Base-by-base conservation (phyloP, 2,797 vertebrate species). In the Benthosema pterotum region DNA sequence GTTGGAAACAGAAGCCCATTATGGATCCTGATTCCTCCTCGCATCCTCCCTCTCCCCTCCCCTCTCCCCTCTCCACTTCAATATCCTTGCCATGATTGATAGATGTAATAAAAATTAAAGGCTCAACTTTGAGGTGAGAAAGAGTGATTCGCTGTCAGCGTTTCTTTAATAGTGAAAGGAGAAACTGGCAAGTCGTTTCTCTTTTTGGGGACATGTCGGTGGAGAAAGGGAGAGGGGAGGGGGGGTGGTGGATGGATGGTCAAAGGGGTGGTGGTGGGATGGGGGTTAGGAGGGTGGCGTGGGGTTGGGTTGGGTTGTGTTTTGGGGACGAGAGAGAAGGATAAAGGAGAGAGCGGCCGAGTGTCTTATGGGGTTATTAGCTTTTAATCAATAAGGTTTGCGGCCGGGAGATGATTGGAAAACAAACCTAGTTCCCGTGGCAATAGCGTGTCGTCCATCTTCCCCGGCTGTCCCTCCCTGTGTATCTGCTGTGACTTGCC, bases 371-470 rank as follows among this genome's bases (percentile, higher is more conserved):
- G 89, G 88, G 87, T 90, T 90, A 90, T 91, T 84, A 88, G 89
- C 85, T 91, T 92, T 90, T 88, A 92, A 93, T 93, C 90, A 90
- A 92, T 93, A 93, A 77, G 78, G 83, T 89, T 90, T 89, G 83
- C 78, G 82, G 83, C 79, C 69, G 85, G 83, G 74, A 80, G 84
- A 89, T 90, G 86, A 91, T 90, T 92, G 88, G 88, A 90, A 91
- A 91, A 91, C 88, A 91, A 91, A 93, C 87, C 84, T 87, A 91
- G 92, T 89, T 83, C 85, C 59, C 75, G 74, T 83, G 86, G 79
- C 82, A 79, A 88, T 90, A 80, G 65, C 87, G 84, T 82, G 76
- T 84, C 87, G 81, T 87, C 85, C 82, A 82, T 89, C 87, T 89
- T n/a, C 67, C 70, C 32, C 15, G 71, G 57, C 68, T 54, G 72